A percentile compares a stretch with the other conserved stretches of the same genome.
Evolutionary conservation across 2,113 vertebrate species (phyloP).

Genomic region (Clinocottus analis): DNA sequence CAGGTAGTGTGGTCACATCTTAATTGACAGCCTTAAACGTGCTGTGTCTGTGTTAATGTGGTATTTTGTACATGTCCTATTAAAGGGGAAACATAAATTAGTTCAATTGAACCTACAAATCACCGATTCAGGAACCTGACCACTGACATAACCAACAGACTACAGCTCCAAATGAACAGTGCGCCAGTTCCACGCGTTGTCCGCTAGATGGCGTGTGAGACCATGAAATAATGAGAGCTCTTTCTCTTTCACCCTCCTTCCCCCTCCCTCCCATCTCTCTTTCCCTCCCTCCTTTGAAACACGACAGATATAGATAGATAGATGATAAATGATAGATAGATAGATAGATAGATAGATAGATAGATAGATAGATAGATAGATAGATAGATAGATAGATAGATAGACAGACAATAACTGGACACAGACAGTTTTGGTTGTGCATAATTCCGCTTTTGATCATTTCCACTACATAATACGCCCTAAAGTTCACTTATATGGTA

Average conservation of each 20-base stretch:
- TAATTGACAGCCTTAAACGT: background rate
- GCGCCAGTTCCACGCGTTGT: constrained; percentile 31
- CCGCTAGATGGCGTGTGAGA: constrained; percentile 81
- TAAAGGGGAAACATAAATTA: background rate
- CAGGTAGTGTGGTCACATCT: background rate
- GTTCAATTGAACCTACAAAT: constrained; percentile 29
- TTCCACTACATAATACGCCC: background rate
- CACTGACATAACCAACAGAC: background rate
- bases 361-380: constrained; percentile 49
- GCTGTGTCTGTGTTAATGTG: background rate
- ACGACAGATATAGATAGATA: constrained; percentile 43
- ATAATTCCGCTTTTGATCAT: background rate
- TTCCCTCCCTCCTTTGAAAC: constrained; percentile 28
- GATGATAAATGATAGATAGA: constrained; percentile 50
- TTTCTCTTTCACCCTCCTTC: constrained; percentile 30
- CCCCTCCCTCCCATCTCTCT: constrained; percentile 14
- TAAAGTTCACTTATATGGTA: constrained; percentile 29
- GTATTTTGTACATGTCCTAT: background rate
- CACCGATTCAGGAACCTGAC: background rate
- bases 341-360: constrained; percentile 44
- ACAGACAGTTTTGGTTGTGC: background rate
- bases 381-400: constrained; percentile 49
- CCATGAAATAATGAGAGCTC: constrained; percentile 63
- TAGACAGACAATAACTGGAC: constrained; percentile 34
- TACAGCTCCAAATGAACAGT: background rate